Evolutionary conservation across 1,140 invertebrate species (phyloP).

Genomic region (Achroia grisella): DNA sequence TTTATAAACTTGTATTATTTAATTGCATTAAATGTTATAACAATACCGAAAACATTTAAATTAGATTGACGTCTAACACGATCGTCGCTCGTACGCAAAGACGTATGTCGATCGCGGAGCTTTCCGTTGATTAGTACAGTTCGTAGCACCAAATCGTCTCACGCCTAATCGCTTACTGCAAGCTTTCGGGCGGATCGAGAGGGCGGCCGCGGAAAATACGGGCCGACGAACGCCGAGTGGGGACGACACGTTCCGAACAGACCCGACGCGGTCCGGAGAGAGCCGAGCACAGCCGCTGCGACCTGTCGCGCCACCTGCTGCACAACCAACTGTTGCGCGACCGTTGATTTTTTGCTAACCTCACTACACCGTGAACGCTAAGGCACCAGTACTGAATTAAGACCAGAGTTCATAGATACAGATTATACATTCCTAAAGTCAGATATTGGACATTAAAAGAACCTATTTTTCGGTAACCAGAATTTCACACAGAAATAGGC

Average conservation of each 20-base stretch:
- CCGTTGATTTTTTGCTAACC: slow-evolving; percentile 68
- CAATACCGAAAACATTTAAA: not conserved
- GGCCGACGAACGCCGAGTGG: slow-evolving; percentile 33
- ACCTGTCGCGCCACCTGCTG: slow-evolving; percentile 67
- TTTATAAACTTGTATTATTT: no score
- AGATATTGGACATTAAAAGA: no score
- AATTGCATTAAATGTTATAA: no score
- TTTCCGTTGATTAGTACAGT: slow-evolving; percentile 5
- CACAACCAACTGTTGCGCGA: slow-evolving; percentile 65
- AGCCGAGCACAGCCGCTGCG: slow-evolving; percentile 12
- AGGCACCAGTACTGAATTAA: not conserved
- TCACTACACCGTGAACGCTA: slow-evolving; percentile 6
- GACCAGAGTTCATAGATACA: no score
- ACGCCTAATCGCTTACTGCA: slow-evolving; percentile 54
- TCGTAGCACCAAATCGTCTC: slow-evolving; percentile 36
- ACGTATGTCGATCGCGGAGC: slow-evolving; percentile 12
- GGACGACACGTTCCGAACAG: slow-evolving; percentile 18
- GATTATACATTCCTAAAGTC: no score
- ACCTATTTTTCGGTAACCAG: no score
- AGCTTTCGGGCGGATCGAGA: slow-evolving; percentile 70
- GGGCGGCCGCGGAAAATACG: slow-evolving; percentile 58
- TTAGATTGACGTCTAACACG: no score
- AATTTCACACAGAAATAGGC: no score
- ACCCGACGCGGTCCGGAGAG: slow-evolving; percentile 7
- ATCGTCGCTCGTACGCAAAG: not conserved